phyloP scores from a whole-genome alignment of 2,888 invertebrate genomes.

The Volucella zonaria region DNA sequence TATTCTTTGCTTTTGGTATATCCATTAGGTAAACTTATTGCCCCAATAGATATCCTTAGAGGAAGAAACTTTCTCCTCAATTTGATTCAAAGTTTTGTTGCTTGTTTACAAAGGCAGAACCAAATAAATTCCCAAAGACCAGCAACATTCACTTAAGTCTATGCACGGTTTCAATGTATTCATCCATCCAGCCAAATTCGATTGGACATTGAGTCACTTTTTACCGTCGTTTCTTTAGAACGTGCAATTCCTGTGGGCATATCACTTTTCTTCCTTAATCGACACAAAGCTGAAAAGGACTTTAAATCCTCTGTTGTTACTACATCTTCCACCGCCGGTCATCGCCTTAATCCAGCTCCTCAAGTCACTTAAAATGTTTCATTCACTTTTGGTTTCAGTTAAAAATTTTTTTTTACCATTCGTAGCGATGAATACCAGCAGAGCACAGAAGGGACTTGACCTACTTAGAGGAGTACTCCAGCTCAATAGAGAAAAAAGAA shows the following conservation, averaged over 20 bases:
- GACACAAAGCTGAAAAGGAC: constrained; percentile 24
- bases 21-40: constrained; percentile 9
- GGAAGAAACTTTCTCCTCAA: constrained; percentile 1
- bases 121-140: not conserved
- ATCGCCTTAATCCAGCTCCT: not conserved
- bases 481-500: constrained; percentile 5
- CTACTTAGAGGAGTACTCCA: constrained; percentile 63
- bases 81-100: constrained; percentile 9
- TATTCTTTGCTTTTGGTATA: not conserved
- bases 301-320: not conserved
- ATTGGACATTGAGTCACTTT: constrained; percentile 13
- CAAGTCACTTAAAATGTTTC: constrained; percentile 22
- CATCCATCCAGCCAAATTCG: constrained; percentile 37
- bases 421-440: constrained; percentile 29
- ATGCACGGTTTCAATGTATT: constrained; percentile 50
- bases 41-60: constrained; percentile 8
- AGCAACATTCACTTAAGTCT: constrained; percentile 21
- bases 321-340: not conserved
- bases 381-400: constrained; percentile 30
- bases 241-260: constrained; percentile 57
- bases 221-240: constrained; percentile 7
- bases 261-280: constrained; percentile 57
- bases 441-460: constrained; percentile 53
- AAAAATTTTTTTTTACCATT: constrained; percentile 12
- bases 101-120: constrained; percentile 3